A percentile compares a stretch with the other conserved stretches of the same genome.
Evolutionary conservation across 1,140 invertebrate genomes (phyloP).

Genomic region (Tetramorium alpestre): DNA sequence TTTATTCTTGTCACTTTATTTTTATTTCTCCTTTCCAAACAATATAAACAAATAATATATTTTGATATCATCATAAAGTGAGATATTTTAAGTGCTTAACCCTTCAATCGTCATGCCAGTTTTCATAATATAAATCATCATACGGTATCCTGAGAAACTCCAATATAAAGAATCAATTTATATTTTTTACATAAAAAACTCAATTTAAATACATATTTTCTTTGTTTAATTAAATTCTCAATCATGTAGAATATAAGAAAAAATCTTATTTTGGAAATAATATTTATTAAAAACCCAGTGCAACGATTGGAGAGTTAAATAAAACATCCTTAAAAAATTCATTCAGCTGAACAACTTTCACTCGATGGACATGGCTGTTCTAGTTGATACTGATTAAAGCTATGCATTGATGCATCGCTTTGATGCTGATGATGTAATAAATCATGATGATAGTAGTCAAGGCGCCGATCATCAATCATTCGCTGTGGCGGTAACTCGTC

Average conservation of each 20-base stretch:
- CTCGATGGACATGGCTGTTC: conserved; percentile 80
- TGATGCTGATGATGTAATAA: conserved; percentile 77
- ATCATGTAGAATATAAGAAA: no score
- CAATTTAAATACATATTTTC: no score
- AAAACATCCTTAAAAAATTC: no score
- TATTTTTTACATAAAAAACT: no score
- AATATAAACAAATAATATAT: not conserved
- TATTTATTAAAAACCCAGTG: no score
- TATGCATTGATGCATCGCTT: conserved; percentile 72
- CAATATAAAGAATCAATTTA: no score
- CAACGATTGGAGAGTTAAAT: no score
- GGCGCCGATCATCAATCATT: conserved; percentile 79
- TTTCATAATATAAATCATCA: no score
- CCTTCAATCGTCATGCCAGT: no score
- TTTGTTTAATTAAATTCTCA: no score
- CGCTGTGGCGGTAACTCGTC: conserved; percentile 79
- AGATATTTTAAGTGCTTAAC: not conserved
- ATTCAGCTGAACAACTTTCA: conserved; percentile 67
- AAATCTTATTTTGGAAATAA: no score
- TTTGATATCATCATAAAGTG: not conserved
- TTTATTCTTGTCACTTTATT: not conserved
- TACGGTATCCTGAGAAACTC: no score
- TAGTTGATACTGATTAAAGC: conserved; percentile 74
- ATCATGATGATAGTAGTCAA: conserved; percentile 82
- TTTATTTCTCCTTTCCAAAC: not conserved